A percentile compares a stretch with the other conserved stretches of the same genome.
These are phyloP conservation scores for Gasteruption jaculator DNA, from an alignment of 2,888 invertebrate species.

Conservation along the genomic window DNA sequence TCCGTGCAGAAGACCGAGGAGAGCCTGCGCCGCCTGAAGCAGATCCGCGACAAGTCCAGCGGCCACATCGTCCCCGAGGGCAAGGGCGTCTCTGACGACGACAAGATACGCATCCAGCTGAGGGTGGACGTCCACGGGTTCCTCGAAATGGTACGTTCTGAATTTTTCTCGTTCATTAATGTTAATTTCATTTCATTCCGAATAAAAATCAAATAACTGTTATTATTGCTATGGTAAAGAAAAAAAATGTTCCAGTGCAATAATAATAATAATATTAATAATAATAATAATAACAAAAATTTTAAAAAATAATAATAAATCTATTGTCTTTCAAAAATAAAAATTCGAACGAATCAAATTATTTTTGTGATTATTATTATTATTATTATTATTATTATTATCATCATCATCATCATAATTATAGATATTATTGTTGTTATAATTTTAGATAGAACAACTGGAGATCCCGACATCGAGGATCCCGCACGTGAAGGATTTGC, in stretches of 20 bases:
- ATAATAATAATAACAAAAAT: no score
- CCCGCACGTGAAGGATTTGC: slow-evolving; percentile 59
- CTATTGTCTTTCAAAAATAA: no score
- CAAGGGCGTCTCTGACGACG: slow-evolving; percentile 77
- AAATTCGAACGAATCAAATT: no score
- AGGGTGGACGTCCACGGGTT: slow-evolving; percentile 80
- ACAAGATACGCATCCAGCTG: slow-evolving; percentile 89
- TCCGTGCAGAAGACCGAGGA: slow-evolving; percentile 96
- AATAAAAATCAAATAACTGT: not conserved
- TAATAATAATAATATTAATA: no score
- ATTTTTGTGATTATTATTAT: no score
- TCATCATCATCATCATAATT: no score
- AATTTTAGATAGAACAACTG: slow-evolving; percentile 55
- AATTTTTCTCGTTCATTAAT: not conserved
- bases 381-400: no score
- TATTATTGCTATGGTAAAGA: not conserved
- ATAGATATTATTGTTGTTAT: no score
- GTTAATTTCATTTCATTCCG: not conserved
- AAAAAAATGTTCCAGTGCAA: not conserved
- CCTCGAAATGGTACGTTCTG: slow-evolving; percentile 55
- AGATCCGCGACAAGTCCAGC: slow-evolving; percentile 64
- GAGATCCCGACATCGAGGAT: slow-evolving; percentile 57
- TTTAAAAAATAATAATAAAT: no score
- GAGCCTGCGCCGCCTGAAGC: slow-evolving; percentile 84
- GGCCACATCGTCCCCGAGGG: slow-evolving; percentile 52